A percentile compares a stretch with the other conserved stretches of the same genome.
These are phyloP conservation scores for Burhinus oedicnemus DNA, from an alignment of 2,113 vertebrate species.

Conservation along the genomic window DNA sequence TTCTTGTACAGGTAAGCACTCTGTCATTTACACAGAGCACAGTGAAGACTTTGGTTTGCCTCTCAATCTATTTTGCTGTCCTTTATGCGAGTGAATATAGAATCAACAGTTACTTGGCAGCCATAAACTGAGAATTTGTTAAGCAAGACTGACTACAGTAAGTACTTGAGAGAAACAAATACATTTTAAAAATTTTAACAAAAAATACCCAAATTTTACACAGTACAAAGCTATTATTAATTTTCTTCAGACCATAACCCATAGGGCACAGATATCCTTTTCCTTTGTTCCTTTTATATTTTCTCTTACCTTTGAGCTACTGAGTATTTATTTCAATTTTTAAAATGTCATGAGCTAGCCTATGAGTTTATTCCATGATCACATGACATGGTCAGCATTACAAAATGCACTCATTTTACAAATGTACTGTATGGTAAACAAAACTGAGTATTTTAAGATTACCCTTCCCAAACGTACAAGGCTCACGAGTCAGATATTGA, in stretches of 20 bases:
- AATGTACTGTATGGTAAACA: neutral
- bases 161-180: neutral
- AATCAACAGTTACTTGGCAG: neutral
- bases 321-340: neutral
- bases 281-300: neutral
- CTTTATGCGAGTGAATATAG: fast-evolving
- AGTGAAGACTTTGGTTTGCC: neutral
- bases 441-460: neutral
- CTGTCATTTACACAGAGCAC: neutral
- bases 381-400: neutral
- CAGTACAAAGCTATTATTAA: neutral
- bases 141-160: neutral
- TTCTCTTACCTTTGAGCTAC: neutral
- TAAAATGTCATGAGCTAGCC: neutral
- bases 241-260: neutral
- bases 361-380: neutral
- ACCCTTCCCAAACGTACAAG: neutral
- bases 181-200: neutral
- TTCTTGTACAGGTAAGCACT: too few relatives aligned
- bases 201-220: neutral
- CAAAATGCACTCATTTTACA: neutral
- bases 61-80: neutral
- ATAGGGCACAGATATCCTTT: neutral
- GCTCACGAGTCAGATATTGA: neutral
- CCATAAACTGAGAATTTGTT: neutral